Conservation (phyloP, 1,140 invertebrate species). For the Calosoma granatense region DNA sequence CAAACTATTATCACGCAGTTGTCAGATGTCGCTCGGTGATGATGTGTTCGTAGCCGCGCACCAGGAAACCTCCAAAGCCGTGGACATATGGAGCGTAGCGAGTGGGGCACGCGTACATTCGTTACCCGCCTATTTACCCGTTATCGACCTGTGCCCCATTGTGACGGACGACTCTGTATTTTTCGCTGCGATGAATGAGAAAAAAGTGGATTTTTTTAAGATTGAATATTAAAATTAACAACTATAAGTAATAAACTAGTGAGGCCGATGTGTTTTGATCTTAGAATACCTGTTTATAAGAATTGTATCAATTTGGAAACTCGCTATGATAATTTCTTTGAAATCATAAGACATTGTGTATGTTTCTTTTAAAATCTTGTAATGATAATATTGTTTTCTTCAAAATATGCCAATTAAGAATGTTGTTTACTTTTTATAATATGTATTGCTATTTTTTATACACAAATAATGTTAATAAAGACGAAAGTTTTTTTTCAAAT, state of each 20-base stretch:
- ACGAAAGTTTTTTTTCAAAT: neutral
- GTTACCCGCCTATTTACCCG: neutral
- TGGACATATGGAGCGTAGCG: constrained; percentile 53
- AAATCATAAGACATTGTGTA: no score
- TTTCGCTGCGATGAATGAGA: neutral
- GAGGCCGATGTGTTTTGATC: no score
- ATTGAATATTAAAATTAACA: no score
- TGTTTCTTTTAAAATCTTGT: no score
- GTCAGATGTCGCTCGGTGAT: constrained; percentile 39
- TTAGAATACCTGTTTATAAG: no score
- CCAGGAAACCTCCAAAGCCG: constrained; percentile 46
- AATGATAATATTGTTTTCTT: no score
- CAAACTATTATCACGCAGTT: constrained; percentile 46
- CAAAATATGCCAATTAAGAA: no score
- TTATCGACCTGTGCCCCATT: neutral
- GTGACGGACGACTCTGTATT: neutral
- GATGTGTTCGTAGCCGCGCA: constrained; percentile 50
- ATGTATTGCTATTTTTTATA: no score
- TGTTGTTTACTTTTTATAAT: no score
- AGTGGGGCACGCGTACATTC: constrained; percentile 16
- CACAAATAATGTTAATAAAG: neutral
- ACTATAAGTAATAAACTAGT: no score
- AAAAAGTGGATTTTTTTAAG: neutral
- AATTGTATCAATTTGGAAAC: no score
- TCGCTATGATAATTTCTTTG: no score